Conservation (phyloP, 2,888 invertebrate species). For the Xestia ashworthii region DNA sequence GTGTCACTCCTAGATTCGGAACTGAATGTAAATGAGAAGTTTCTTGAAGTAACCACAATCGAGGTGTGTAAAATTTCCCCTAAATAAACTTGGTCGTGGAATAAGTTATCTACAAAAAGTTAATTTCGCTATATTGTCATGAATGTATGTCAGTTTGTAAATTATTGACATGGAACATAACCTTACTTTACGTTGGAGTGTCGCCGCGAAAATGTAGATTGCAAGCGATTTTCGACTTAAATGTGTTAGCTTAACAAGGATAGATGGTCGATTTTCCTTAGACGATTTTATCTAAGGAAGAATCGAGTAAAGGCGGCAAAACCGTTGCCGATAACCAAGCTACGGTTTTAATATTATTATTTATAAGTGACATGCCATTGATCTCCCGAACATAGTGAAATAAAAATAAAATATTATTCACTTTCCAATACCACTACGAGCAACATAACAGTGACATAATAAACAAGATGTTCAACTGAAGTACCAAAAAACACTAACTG, state of each 20-base stretch:
- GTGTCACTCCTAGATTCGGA: conserved; percentile 84
- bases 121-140: conserved; percentile 33
- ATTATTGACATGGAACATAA: conserved; percentile 65
- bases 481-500: not conserved
- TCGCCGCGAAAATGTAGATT: conserved; percentile 54
- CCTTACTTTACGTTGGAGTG: conserved; percentile 47
- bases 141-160: conserved; percentile 51
- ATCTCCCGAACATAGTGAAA: not conserved
- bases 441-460: not conserved
- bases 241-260: not conserved
- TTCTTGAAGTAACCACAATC: conserved; percentile 84
- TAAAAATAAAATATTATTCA: not conserved
- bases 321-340: not conserved
- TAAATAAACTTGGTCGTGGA: not conserved
- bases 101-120: not conserved
- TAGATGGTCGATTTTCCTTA: conserved; percentile 34
- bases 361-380: not conserved
- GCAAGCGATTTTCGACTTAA: conserved; percentile 43
- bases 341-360: not conserved
- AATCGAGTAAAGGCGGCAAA: conserved; percentile 49
- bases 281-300: not conserved
- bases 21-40: conserved; percentile 81
- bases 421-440: not conserved
- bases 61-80: conserved; percentile 74
- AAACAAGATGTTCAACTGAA: not conserved